Conservation (phyloP, 1,140 invertebrate genomes). For the Drosophila melanica region DNA sequence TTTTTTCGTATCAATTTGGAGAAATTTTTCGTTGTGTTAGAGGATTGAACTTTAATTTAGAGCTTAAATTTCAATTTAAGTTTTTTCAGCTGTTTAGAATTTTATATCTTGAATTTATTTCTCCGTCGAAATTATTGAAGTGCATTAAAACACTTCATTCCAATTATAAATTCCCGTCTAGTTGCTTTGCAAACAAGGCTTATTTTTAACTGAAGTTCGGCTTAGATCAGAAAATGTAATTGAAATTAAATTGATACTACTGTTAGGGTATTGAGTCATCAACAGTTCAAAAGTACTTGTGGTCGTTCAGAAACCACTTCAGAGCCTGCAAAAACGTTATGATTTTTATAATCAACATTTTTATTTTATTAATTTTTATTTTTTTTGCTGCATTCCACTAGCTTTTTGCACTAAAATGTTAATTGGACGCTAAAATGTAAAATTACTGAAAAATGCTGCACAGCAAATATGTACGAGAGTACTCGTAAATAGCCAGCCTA, state of each 20-base stretch:
- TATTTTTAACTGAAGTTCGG: no score
- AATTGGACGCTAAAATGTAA: conserved; percentile 76
- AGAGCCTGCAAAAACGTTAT: conserved; percentile 26
- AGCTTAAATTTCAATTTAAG: no score
- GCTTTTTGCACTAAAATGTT: conserved; percentile 70
- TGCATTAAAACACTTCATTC: no score
- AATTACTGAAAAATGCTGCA: conserved; percentile 56
- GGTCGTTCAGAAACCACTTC: conserved; percentile 1
- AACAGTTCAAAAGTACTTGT: neutral
- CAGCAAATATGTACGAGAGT: conserved; percentile 9
- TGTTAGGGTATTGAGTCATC: neutral
- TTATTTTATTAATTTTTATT: conserved; percentile 29
- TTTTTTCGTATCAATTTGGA: no score
- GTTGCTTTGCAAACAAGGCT: no score
- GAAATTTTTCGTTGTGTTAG: no score
- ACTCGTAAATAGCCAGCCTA: neutral
- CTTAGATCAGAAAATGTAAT: no score
- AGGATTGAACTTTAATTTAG: no score
- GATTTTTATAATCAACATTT: conserved; percentile 66
- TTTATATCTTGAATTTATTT: no score
- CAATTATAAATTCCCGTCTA: no score
- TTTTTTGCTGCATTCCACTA: conserved; percentile 28
- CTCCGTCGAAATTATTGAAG: no score
- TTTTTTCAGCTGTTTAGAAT: no score
- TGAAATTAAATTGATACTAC: neutral